These are phyloP conservation scores for Channa argus DNA, from an alignment of 2,113 vertebrate genomes.

Conservation along the genomic window DNA sequence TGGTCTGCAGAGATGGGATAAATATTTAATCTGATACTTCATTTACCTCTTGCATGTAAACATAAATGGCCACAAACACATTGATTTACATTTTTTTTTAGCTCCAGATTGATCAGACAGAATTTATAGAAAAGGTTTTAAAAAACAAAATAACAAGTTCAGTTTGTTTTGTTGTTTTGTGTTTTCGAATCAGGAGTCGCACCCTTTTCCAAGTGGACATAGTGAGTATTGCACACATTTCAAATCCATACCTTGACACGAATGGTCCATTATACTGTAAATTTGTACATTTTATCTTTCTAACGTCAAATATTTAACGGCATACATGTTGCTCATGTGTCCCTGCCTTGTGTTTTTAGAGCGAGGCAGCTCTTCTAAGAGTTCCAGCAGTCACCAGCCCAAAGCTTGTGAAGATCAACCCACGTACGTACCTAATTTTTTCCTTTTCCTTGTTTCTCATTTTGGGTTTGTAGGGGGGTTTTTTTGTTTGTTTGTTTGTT, in stretches of 20 bases:
- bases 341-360: slow-evolving; percentile 78
- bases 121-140: neutral
- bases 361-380: slow-evolving; percentile 91
- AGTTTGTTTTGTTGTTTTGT: neutral
- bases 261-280: no score
- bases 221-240: slow-evolving; percentile 86
- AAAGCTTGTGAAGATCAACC: slow-evolving; percentile 88
- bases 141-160: neutral
- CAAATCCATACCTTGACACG: neutral
- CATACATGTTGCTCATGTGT: slow-evolving; percentile 2
- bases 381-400: slow-evolving; percentile 90
- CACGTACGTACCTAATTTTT: slow-evolving; percentile 68
- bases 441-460: neutral
- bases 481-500: no score
- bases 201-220: slow-evolving; percentile 89
- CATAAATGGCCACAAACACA: neutral
- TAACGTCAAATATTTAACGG: neutral
- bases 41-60: neutral
- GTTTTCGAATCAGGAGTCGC: slow-evolving; percentile 84
- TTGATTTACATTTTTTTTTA: neutral
- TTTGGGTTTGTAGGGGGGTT: neutral
- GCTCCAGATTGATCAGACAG: neutral
- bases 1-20: no score
- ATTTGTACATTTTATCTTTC: neutral
- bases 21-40: neutral